Evolutionary conservation across 1,140 invertebrate species (phyloP).

Genomic region (Drosophila tropicalis): DNA sequence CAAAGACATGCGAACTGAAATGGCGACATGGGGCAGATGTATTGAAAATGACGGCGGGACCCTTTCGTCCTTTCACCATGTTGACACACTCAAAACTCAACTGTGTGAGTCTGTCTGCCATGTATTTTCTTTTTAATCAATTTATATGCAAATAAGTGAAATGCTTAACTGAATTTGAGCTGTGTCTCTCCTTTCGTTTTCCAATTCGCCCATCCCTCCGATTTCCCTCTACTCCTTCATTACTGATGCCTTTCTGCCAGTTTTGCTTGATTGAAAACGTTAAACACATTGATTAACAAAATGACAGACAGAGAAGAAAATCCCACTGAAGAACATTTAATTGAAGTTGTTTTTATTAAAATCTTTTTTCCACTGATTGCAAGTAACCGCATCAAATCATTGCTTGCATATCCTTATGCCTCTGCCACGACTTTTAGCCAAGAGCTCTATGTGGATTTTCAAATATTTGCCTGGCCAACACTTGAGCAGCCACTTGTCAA

Average conservation of each 20-base stretch:
- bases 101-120: slow-evolving; percentile 44
- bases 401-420: background rate
- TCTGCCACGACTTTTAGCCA: slow-evolving; percentile 2
- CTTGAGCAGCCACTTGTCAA: slow-evolving; percentile 48
- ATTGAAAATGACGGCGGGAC: slow-evolving; percentile 39
- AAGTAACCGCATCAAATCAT: slow-evolving; percentile 42
- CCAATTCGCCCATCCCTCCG: background rate
- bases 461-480: slow-evolving; percentile 65
- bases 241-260: slow-evolving; percentile 60
- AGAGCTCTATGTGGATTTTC: slow-evolving; percentile 17
- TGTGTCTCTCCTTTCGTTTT: slow-evolving; percentile 42
- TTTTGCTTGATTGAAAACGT: slow-evolving; percentile 75
- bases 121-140: slow-evolving; percentile 82
- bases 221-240: background rate
- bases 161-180: slow-evolving; percentile 81
- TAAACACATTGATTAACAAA: slow-evolving; percentile 78
- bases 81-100: slow-evolving; percentile 73
- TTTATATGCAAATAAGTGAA: slow-evolving; percentile 82
- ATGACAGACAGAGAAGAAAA: slow-evolving; percentile 22
- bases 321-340: slow-evolving; percentile 62
- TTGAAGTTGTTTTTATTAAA: slow-evolving; percentile 73
- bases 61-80: slow-evolving; percentile 65
- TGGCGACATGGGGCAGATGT: slow-evolving; percentile 14
- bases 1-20: slow-evolving; percentile 6
- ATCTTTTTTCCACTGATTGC: slow-evolving; percentile 63